A percentile compares a stretch with the other conserved stretches of the same genome.
Conservation (phyloP, 2,797 vertebrate genomes). For the Peromyscus aztecus region DNA sequence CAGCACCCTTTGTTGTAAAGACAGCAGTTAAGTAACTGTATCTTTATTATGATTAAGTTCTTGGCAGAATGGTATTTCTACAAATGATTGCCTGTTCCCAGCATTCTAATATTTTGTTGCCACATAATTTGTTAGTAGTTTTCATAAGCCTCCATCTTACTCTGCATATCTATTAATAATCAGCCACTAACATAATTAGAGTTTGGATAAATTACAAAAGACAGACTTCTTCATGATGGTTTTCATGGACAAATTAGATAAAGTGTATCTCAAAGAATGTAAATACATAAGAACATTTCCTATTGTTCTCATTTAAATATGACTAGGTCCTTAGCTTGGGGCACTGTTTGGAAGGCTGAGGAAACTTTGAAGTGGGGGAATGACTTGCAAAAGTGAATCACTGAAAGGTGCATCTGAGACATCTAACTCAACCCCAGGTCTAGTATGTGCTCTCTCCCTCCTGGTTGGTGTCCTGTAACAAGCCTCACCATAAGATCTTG, state of each 20-base stretch:
- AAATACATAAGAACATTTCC: background rate
- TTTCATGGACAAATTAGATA: background rate
- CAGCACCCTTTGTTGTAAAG: background rate
- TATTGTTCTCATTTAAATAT: background rate
- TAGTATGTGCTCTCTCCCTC: background rate
- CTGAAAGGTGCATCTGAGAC: background rate
- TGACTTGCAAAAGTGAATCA: too few relatives aligned
- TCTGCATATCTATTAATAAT: background rate
- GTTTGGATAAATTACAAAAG: background rate
- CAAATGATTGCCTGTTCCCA: background rate
- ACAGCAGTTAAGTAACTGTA: background rate
- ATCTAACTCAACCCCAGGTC: background rate
- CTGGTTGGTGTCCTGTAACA: background rate
- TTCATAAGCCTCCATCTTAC: background rate
- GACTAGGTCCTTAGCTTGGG: background rate
- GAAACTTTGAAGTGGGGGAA: background rate
- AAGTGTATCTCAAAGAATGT: background rate
- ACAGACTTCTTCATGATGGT: background rate
- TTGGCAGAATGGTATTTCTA: background rate
- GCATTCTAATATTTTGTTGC: background rate
- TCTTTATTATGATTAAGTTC: background rate
- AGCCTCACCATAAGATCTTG: too few relatives aligned
- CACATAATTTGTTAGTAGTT: background rate
- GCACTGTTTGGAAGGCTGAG: background rate
- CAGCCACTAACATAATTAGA: background rate